phyloP scores from a whole-genome alignment of 2,888 invertebrate species.

The Bruchidius siliquastri region DNA sequence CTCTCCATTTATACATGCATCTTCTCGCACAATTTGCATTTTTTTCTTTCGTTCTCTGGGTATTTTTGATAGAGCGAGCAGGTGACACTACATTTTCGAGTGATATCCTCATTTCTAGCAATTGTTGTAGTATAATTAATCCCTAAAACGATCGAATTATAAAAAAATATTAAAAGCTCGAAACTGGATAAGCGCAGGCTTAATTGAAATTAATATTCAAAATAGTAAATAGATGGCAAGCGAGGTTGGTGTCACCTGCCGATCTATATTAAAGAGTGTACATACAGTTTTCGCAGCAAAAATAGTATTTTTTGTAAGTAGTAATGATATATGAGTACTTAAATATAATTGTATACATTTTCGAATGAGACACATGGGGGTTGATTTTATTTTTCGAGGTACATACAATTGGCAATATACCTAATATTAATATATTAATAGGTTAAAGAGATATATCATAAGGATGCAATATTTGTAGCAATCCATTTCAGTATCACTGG shows the following conservation, averaged over 20 bases:
- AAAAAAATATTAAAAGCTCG: no score
- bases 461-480: slow-evolving; percentile 34
- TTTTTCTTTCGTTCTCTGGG: slow-evolving; percentile 4
- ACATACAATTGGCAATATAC: slow-evolving; percentile 20
- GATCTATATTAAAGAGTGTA: slow-evolving; percentile 23
- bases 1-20: neutral
- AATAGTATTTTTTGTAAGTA: slow-evolving; percentile 36
- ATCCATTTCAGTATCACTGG: slow-evolving; percentile 10
- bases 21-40: slow-evolving; percentile 35
- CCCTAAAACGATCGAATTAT: no score
- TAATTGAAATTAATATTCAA: no score
- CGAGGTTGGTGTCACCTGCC: neutral
- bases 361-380: slow-evolving; percentile 23
- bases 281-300: slow-evolving; percentile 36
- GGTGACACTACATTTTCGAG: neutral
- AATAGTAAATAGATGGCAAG: no score
- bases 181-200: no score
- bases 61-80: neutral
- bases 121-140: no score
- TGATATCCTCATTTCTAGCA: no score
- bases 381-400: slow-evolving; percentile 28
- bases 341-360: slow-evolving; percentile 30
- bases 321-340: slow-evolving; percentile 34
- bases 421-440: slow-evolving; percentile 13
- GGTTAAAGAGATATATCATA: slow-evolving; percentile 33